Evolutionary conservation across 2,888 invertebrate species (phyloP).

Genomic region (Scelioninae gen. 2): DNA sequence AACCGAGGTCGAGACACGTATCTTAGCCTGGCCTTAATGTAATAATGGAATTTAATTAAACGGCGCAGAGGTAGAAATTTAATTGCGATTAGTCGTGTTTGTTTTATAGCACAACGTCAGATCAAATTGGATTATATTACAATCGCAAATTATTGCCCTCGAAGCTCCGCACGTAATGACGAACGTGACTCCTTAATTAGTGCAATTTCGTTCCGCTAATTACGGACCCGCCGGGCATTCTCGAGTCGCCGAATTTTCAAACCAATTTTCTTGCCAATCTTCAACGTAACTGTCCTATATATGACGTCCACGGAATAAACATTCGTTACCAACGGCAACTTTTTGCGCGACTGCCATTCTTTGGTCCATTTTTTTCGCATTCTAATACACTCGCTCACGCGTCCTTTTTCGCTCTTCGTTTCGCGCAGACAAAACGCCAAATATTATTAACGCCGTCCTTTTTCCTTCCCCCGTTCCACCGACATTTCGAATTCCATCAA

Average conservation of each 20-base stretch:
- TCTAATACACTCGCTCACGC: no score
- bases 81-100: slow-evolving; percentile 53
- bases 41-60: slow-evolving; percentile 58
- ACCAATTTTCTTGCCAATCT: background rate
- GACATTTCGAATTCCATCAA: slow-evolving; percentile 1
- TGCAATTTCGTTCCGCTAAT: slow-evolving; percentile 39
- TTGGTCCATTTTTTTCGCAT: no score
- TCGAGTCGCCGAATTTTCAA: background rate
- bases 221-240: slow-evolving; percentile 1
- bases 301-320: no score
- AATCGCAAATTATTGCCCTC: slow-evolving; percentile 54
- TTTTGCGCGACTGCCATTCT: no score
- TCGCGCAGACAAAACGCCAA: no score
- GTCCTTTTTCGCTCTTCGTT: no score
- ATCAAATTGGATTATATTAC: slow-evolving; percentile 57
- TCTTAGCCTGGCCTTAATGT: slow-evolving; percentile 42
- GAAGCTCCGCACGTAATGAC: slow-evolving; percentile 44
- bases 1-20: slow-evolving; percentile 39
- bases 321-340: no score
- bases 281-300: no score
- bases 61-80: slow-evolving; percentile 36
- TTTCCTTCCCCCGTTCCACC: no score
- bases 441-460: no score
- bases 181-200: slow-evolving; percentile 55
- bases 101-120: slow-evolving; percentile 45